phyloP scores from a whole-genome alignment of 2,888 invertebrate genomes.

The Bombylius major region DNA sequence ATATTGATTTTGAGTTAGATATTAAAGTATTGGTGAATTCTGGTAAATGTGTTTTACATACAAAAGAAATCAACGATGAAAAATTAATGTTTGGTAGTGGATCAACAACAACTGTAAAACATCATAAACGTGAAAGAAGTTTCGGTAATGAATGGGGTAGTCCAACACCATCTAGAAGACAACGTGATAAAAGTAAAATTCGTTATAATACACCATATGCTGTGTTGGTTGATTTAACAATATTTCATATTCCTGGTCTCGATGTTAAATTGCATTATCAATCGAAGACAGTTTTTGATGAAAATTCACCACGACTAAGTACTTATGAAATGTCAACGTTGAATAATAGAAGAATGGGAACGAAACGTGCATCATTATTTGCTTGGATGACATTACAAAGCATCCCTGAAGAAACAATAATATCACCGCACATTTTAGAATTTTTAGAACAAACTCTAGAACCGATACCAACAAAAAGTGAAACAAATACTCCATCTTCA shows the following conservation, averaged over 20 bases:
- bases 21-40: constrained; percentile 94
- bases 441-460: constrained; percentile 95
- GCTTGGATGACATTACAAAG: constrained; percentile 95
- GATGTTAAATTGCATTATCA: constrained; percentile 82
- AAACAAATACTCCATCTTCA: constrained; percentile 27
- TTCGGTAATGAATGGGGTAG: constrained; percentile 39
- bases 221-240: constrained; percentile 62
- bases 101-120: constrained; percentile 22
- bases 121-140: constrained; percentile 33
- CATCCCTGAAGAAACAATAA: constrained; percentile 94
- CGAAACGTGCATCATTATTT: constrained; percentile 80
- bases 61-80: constrained; percentile 56
- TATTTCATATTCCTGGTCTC: constrained; percentile 82
- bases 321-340: constrained; percentile 25
- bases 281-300: constrained; percentile 57
- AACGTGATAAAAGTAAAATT: constrained; percentile 34
- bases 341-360: constrained; percentile 44
- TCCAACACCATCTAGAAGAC: constrained; percentile 38
- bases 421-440: constrained; percentile 92
- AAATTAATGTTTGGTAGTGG: constrained; percentile 53
- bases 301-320: constrained; percentile 37
- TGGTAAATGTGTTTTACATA: constrained; percentile 92
- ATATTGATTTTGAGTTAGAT: constrained; percentile 90
- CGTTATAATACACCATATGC: constrained; percentile 37
- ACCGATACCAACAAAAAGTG: constrained; percentile 68